Percentiles rank a stretch among this genome's conserved stretches.
Evolutionary conservation across 2,113 vertebrate species (phyloP).

Genomic region (Polypterus senegalus): DNA sequence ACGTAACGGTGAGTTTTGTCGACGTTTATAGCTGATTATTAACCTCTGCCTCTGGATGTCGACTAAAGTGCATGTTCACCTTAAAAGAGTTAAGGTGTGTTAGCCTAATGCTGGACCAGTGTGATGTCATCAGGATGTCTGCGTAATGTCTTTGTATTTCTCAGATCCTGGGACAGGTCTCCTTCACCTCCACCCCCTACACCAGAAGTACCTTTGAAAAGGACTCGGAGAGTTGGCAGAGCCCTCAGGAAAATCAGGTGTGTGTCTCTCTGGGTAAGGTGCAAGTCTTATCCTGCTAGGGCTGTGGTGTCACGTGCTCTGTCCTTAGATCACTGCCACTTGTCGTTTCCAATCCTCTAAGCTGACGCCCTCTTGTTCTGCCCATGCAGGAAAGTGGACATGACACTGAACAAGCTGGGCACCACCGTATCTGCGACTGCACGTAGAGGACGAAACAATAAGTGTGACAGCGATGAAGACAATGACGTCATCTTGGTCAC

Average conservation of each 20-base stretch:
- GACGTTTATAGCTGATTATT: too few relatives aligned
- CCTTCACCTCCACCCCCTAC: slow-evolving; percentile 37
- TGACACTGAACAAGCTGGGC: slow-evolving; percentile 27
- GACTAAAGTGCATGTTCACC: too few relatives aligned
- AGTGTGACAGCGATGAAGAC: slow-evolving; percentile 15
- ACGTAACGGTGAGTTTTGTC: too few relatives aligned
- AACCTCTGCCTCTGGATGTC: too few relatives aligned
- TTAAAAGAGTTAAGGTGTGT: too few relatives aligned
- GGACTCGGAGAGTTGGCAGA: slow-evolving; percentile 19
- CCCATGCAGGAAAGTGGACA: slow-evolving; percentile 38
- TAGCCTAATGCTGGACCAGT: too few relatives aligned
- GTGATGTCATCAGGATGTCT: neutral
- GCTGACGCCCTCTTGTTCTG: neutral
- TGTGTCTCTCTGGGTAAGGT: slow-evolving; percentile 7
- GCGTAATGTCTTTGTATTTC: slow-evolving; percentile 1
- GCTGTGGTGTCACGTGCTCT: neutral
- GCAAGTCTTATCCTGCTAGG: neutral
- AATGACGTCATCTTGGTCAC: slow-evolving; percentile 25
- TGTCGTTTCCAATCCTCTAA: neutral
- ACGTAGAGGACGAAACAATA: slow-evolving; percentile 3
- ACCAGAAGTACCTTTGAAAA: slow-evolving; percentile 21
- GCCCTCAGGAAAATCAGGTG: slow-evolving; percentile 32
- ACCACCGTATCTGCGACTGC: slow-evolving; percentile 23
- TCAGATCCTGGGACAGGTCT: slow-evolving; percentile 4
- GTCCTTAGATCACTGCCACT: neutral